Evolutionary conservation across 1,140 invertebrate genomes (phyloP).

Genomic region (Lepidostoma basale): DNA sequence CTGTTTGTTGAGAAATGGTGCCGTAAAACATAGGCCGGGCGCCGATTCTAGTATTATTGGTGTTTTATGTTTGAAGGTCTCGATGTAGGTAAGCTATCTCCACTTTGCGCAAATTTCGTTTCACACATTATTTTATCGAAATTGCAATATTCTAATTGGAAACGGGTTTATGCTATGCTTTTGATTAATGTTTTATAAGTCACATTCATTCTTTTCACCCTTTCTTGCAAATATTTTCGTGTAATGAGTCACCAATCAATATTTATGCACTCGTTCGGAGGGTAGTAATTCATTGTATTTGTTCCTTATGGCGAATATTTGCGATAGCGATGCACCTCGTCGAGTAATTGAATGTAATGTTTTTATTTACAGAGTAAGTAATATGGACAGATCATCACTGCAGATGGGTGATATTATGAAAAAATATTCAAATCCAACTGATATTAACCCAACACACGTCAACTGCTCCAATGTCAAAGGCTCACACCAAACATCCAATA

Average conservation of each 20-base stretch:
- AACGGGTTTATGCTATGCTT: too few species aligned
- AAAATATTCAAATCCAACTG: slow-evolving; percentile 29
- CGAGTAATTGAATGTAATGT: background rate
- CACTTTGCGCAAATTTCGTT: too few species aligned
- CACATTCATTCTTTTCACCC: background rate
- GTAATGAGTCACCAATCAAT: background rate
- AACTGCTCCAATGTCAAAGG: slow-evolving; percentile 20
- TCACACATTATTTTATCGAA: too few species aligned
- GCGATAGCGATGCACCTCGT: too few species aligned
- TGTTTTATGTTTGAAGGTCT: too few species aligned
- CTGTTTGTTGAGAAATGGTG: too few species aligned
- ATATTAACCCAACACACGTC: slow-evolving; percentile 24
- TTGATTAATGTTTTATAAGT: background rate
- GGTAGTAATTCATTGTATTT: background rate
- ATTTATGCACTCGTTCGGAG: background rate
- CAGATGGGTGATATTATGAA: slow-evolving; percentile 42
- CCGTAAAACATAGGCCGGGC: too few species aligned
- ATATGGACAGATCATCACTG: slow-evolving; percentile 32
- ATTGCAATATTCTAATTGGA: too few species aligned
- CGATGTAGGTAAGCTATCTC: too few species aligned
- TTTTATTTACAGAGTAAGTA: background rate
- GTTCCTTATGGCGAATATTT: too few species aligned
- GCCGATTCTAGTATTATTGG: too few species aligned
- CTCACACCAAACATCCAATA: background rate
- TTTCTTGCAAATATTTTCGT: background rate